Conservation (phyloP, 2,113 vertebrate genomes). For the Burhinus bistriatus region DNA sequence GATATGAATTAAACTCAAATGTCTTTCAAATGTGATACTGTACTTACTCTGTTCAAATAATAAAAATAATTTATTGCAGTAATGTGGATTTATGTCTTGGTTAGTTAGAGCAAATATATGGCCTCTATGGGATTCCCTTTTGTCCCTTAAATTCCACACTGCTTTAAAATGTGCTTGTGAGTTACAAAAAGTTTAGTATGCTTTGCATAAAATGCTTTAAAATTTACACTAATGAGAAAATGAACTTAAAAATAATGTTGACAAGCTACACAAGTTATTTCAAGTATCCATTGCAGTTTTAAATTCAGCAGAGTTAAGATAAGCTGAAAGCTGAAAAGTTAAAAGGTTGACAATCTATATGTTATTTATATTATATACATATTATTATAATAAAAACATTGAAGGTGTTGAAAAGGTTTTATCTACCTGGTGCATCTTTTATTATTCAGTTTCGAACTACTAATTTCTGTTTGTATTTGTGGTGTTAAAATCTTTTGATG, state of each 20-base stretch:
- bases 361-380: not conserved
- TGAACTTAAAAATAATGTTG: constrained; percentile 25
- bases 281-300: not conserved
- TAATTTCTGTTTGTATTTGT: not conserved
- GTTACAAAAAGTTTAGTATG: constrained; percentile 20
- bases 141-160: constrained; percentile 66
- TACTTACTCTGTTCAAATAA: constrained; percentile 72
- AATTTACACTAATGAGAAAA: constrained; percentile 27
- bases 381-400: not conserved
- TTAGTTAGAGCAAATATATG: constrained; percentile 84
- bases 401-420: not conserved
- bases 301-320: constrained; percentile 7
- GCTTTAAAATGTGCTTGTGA: constrained; percentile 42
- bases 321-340: not conserved
- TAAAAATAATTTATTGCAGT: constrained; percentile 83
- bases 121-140: constrained; percentile 78
- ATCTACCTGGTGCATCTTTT: not conserved
- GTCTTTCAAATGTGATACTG: constrained; percentile 67
- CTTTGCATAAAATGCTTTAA: constrained; percentile 21
- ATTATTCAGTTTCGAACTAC: not conserved
- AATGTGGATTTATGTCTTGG: constrained; percentile 86
- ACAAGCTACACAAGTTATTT: not conserved
- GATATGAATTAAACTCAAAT: constrained; percentile 67
- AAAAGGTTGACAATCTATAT: not conserved
- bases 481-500: not conserved